Evolutionary conservation across 2,113 vertebrate species (phyloP).

Genomic region (Stictonetta naevosa): DNA sequence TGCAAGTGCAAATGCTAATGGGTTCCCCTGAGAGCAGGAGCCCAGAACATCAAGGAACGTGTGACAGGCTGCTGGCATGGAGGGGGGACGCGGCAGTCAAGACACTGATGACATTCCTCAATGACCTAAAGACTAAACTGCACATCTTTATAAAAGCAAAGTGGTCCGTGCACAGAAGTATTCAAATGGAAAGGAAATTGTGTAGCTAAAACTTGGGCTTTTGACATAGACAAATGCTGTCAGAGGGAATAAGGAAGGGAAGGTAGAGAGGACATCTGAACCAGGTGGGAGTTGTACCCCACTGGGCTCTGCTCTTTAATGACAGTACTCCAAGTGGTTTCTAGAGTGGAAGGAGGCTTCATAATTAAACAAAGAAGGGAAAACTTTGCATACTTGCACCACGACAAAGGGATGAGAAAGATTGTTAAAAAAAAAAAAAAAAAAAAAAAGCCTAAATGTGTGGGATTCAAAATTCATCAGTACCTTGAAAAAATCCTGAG

Average conservation of each 20-base stretch:
- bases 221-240: neutral
- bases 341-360: neutral
- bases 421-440: neutral
- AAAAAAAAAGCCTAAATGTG: neutral
- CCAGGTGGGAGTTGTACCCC: neutral
- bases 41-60: constrained; percentile 49
- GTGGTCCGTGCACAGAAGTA: neutral
- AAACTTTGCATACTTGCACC: fast-evolving
- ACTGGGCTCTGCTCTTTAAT: neutral
- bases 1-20: constrained; percentile 41
- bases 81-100: neutral
- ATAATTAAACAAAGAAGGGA: neutral
- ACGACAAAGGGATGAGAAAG: neutral
- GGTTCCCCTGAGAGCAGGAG: neutral
- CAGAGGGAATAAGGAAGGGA: neutral
- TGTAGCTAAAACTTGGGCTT: neutral
- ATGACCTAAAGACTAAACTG: constrained; percentile 3
- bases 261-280: neutral
- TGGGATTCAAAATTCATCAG: neutral
- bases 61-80: neutral
- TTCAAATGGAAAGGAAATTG: neutral
- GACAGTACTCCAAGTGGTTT: neutral
- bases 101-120: neutral
- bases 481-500: neutral
- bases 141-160: constrained; percentile 16